phyloP scores from a whole-genome alignment of 1,140 invertebrate species.

The Papilio glaucus region DNA sequence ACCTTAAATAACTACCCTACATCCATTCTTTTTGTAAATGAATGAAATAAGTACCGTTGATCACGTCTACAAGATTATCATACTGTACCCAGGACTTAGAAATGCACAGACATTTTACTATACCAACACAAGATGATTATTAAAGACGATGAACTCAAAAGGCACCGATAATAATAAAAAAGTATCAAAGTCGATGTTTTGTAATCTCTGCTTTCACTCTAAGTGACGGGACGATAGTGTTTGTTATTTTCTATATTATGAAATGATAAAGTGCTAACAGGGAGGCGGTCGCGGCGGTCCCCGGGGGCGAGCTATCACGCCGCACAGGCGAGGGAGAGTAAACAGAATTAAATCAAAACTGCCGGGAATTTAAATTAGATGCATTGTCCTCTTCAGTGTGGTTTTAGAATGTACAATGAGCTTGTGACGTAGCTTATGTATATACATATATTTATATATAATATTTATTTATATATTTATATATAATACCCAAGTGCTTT shows the following conservation, averaged over 20 bases:
- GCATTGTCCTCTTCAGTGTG: conserved; percentile 26
- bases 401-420: not conserved
- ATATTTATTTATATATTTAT: no score
- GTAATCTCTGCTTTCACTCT: not conserved
- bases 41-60: no score
- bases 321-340: conserved; percentile 18
- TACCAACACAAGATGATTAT: no score
- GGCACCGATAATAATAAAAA: not conserved
- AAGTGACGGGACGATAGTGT: conserved; percentile 4
- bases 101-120: no score
- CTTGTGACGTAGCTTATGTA: no score
- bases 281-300: conserved; percentile 38
- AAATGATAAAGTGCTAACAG: conserved; percentile 32
- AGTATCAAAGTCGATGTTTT: not conserved
- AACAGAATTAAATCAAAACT: conserved; percentile 40
- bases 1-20: no score
- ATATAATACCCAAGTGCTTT: no score
- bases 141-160: not conserved
- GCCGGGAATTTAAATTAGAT: conserved; percentile 42
- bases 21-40: no score
- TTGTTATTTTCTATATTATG: conserved; percentile 4
- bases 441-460: no score
- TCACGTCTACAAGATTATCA: no score
- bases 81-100: no score
- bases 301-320: conserved; percentile 45